These are phyloP conservation scores for Elegia similella DNA, from an alignment of 2,888 invertebrate species.

Conservation along the genomic window DNA sequence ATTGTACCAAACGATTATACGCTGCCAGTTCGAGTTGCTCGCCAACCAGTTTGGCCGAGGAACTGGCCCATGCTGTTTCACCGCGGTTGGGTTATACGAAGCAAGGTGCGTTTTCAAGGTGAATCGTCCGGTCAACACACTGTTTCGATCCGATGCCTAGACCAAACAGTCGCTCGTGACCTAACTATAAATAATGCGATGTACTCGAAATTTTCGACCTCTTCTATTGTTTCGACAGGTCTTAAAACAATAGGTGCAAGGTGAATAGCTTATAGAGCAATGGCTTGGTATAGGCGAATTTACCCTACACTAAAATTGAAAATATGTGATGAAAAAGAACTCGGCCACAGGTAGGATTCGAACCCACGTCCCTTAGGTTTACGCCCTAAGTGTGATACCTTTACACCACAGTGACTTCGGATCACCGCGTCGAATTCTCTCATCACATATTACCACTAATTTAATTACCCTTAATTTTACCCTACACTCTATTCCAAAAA, in stretches of 20 bases:
- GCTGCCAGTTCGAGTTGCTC: slow-evolving; percentile 54
- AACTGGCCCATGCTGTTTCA: slow-evolving; percentile 42
- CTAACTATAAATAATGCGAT: slow-evolving; percentile 56
- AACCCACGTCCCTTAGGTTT: no score
- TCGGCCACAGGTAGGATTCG: no score
- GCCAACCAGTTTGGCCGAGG: slow-evolving; percentile 41
- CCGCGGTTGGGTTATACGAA: slow-evolving; percentile 56
- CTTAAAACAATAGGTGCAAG: slow-evolving; percentile 31
- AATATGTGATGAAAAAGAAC: no score
- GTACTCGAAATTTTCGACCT: slow-evolving; percentile 46
- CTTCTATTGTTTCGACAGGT: slow-evolving; percentile 36
- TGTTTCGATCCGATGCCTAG: slow-evolving; percentile 67
- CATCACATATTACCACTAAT: no score
- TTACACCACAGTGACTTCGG: no score
- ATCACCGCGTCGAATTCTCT: no score
- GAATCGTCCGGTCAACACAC: slow-evolving; percentile 76
- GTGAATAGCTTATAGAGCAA: slow-evolving; percentile 29
- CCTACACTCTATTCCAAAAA: no score
- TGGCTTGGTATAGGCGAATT: background rate
- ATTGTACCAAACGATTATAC: slow-evolving; percentile 68
- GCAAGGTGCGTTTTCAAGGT: slow-evolving; percentile 76
- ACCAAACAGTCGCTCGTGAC: slow-evolving; percentile 71
- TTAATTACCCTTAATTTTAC: no score
- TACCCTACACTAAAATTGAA: background rate
- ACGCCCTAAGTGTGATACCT: no score